Base-by-base conservation (phyloP, 37 sponge, comb jelly and placozoan genomes). In the Halichondria panicea region DNA sequence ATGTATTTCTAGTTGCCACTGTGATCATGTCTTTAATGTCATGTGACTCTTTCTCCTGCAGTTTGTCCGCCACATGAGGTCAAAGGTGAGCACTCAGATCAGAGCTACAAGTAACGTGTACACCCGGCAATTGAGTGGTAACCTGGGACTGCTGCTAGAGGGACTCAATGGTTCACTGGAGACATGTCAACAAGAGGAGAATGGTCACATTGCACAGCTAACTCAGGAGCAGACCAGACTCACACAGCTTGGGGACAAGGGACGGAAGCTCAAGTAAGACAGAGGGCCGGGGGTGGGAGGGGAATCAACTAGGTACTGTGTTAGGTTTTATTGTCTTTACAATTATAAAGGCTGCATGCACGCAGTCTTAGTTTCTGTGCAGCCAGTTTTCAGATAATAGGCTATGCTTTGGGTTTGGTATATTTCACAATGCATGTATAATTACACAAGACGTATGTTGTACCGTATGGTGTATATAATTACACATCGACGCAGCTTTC, bases 1-100 rank as follows among this genome's bases (percentile, higher is more conserved):
- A n/a, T n/a, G n/a, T n/a, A n/a, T n/a, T n/a, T n/a, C n/a, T n/a
- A n/a, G n/a, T n/a, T n/a, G n/a, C n/a, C n/a, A n/a, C 22, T 42
- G 77, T 76, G 34, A 75, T 83, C 68, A 36, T 63, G 8, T 19
- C 15, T 6, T 31, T 75, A 53, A 75, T 73, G 81, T 79, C 73
- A 34, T 57, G 45, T 39, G 46, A 15, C 7, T 39, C 3, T 41
- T 68, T 41, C 18, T 44, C 3, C 7, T 68, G 4, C 21, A 63
- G 69, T 78, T 78, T 46, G 56, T 65, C 24, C 37, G 22, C 12
- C 81, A 79, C 71, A 32, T 79, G 41, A 18, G 22, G 18, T 25
- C 1, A 21, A 67, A 41, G 60, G 7, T 52, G 32, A 42, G 30
- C 5, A 22, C 45, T 21, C 69, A 78, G 45, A 46, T 40, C 18